A percentile compares a stretch with the other conserved stretches of the same genome.
Evolutionary conservation across 2,888 invertebrate genomes (phyloP).

Genomic region (Salpingus planirostris): DNA sequence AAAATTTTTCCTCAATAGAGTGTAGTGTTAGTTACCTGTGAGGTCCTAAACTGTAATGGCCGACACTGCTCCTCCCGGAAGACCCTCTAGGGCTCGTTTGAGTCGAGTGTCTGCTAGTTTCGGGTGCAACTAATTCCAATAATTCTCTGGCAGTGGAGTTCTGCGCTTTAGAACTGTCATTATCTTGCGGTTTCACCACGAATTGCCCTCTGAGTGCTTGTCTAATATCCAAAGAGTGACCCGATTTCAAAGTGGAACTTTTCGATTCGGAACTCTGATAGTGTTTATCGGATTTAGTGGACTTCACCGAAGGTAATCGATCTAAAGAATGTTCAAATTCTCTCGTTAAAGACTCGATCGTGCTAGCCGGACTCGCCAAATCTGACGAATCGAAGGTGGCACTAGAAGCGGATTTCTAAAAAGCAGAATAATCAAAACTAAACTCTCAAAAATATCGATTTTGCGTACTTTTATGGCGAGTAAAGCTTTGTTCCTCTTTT

Average conservation of each 20-base stretch:
- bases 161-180: constrained; percentile 56
- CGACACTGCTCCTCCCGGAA: constrained; percentile 42
- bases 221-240: constrained; percentile 36
- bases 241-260: constrained; percentile 25
- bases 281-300: not conserved
- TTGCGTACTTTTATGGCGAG: constrained; percentile 21
- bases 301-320: constrained; percentile 25
- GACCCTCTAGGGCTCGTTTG: constrained; percentile 40
- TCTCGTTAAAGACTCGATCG: constrained; percentile 67
- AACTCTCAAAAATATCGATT: not conserved
- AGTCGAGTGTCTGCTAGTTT: constrained; percentile 5
- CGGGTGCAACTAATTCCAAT: constrained; percentile 4
- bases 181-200: constrained; percentile 56
- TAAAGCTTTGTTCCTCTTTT: constrained; percentile 51
- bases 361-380: constrained; percentile 67
- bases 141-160: constrained; percentile 1
- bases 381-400: constrained; percentile 35
- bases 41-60: constrained; percentile 40
- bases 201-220: constrained; percentile 47
- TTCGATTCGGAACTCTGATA: constrained; percentile 11
- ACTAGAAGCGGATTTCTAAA: constrained; percentile 31
- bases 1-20: too few species aligned
- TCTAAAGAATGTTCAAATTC: constrained; percentile 78
- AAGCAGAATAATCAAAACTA: constrained; percentile 10
- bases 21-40: constrained; percentile 33